Evolutionary conservation across 2,888 invertebrate species (phyloP), one percentile per base, ranked within the genome.

Genomic region (Graphium colonna): DNA sequence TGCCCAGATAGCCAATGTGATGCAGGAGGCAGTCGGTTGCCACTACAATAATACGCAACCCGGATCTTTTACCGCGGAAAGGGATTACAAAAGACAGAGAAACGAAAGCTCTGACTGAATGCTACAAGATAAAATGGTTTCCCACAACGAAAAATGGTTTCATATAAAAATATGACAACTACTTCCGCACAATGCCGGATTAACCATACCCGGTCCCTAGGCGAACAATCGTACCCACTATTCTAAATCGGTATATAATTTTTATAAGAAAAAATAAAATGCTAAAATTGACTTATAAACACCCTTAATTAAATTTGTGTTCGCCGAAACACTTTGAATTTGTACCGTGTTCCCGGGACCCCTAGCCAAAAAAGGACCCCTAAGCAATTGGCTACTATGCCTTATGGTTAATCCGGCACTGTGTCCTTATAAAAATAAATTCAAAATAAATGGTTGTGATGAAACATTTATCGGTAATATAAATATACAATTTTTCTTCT

Each of bases 21-120:
- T 89, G 88, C 87, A 89, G 61, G 87, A 88, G 48, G 89, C 89
- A 0, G 86, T 88, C 0, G 64, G 67, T 0, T 73, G 75, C 31
- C 81, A 84, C 45, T 82, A 73, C 56, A 77, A 72, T 41, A 77
- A 82, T 48, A 72, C 71, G 0, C 64, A 62, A 28, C 79, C 81
- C 1, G 69, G 67, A n/a, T 1, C 36, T 4, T n/a, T 36, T 0
- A 57, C 56, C 5, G 66, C 0, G 60, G 64, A 5, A 36, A 26
- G 16, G n/a, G 33, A 41, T 9, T 36, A 49, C 0, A 53, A 53
- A 13, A 38, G 4, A 13, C 45, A 49, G 9, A 28, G 42, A 10
- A 10, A 8, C 3, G 48, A 53, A 9, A 48, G 43, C 13, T 15
- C 41, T 17, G 52, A 53, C 12, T 48, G 52, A 48, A 21, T 2